A percentile compares a stretch with the other conserved stretches of the same genome.
phyloP scores from a whole-genome alignment of 2,113 vertebrate genomes.

The rat (Rattus norvegicus) region GRCr8 NC_086024.1:62635001-62635500 shows the following conservation, averaged over 20 bases:
- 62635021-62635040: not conserved
- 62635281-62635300: constrained; percentile 10
- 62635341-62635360: not conserved
- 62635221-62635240: not conserved
- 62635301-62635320: not conserved
- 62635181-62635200: not conserved
- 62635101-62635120: not conserved
- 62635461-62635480: not conserved
- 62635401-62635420: not conserved
- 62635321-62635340: not conserved
- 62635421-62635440: not conserved
- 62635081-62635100: not conserved
- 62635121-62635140: not conserved
- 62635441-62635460: not conserved
- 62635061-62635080: not conserved
- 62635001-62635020: not conserved
- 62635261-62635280: not conserved
- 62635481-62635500: not conserved
- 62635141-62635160: not conserved
- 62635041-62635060: not conserved
- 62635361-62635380: not conserved
- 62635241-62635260: not conserved
- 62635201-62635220: not conserved
- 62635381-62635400: not conserved
- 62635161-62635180: not conserved